These are phyloP conservation scores for Ianthella basta DNA, from an alignment of 37 sponge, comb jelly and placozoan species.

Conservation along the genomic window DNA sequence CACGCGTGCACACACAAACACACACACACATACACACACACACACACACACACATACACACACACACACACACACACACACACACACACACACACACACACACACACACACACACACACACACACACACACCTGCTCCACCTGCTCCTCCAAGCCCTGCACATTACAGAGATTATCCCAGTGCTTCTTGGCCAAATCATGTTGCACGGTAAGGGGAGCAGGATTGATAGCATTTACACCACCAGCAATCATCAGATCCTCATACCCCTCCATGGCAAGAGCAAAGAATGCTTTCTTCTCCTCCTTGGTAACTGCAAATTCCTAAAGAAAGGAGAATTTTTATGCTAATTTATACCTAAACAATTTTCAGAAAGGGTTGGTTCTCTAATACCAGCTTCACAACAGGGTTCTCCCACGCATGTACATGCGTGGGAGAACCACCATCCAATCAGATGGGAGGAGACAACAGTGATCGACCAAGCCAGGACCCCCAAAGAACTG, in stretches of 20 bases:
- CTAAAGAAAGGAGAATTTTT: neutral
- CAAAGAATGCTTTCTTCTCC: conserved; percentile 17
- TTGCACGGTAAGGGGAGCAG: neutral
- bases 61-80: no score
- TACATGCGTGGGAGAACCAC: neutral
- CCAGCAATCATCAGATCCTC: neutral
- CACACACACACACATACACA: no score
- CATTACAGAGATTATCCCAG: conserved; percentile 23
- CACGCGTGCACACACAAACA: no score
- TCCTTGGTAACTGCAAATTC: conserved; percentile 5
- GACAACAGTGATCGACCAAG: neutral
- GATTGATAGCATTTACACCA: neutral
- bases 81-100: no score
- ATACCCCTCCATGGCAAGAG: neutral
- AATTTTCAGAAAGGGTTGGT: no score
- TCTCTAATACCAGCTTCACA: neutral
- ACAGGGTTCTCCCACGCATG: neutral
- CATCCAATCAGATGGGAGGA: neutral
- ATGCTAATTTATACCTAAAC: no score
- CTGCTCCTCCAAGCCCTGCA: neutral
- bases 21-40: no score
- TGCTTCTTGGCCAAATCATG: conserved; percentile 20
- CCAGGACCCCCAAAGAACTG: no score
- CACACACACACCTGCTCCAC: conserved; percentile 1
- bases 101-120: no score